Evolutionary conservation across 2,113 vertebrate species (phyloP), one percentile per base, ranked within the genome.

Genomic region (Anthoscopus minutus): DNA sequence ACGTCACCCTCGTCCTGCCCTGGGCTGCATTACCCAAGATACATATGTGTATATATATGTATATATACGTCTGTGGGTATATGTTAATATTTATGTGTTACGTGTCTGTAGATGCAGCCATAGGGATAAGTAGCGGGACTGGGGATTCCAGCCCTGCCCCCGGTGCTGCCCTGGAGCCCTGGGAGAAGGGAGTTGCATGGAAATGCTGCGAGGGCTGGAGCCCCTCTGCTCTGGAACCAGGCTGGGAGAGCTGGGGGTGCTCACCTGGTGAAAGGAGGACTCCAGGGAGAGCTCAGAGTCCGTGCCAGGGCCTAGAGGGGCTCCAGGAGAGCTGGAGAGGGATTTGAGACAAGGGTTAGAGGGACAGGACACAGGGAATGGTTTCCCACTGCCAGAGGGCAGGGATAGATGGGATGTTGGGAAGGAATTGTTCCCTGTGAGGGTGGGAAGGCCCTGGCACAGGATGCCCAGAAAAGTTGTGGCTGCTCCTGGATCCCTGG

Each of bases 361-460:
- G 69, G 7, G 24, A 19, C 53, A 54, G 45, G 5, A 21, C 38
- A 17, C 3, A 4, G 60, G 38, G 40, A 82, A 40, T 40, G 78
- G 61, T 20, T 71, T 45, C 2, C 2, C 2, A 40, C 4, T 48
- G 57, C 17, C 35, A 13, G 35, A 48, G 35, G 5, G 35, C 28
- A 47, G 65, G 13, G 8, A 0, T 7, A 0, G 56, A 9, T n/a
- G 47, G 44, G 37, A 27, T 19, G 5, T 16, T 16, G 25, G 50
- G 38, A 1, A 30, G 23, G 1, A 61, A 61, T 53, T 3, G 0
- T 1, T 47, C 3, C 1, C 30, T 30, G 13, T 4, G 64, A 40
- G 40, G 40, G 15, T 30, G 47, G 0, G 0, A 1, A 67, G 31
- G 13, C 62, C 27, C 56, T 79, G 62, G 54, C 27, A 33, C 54